Conservation (phyloP, 2,888 invertebrate species). For the Sicus ferrugineus region DNA sequence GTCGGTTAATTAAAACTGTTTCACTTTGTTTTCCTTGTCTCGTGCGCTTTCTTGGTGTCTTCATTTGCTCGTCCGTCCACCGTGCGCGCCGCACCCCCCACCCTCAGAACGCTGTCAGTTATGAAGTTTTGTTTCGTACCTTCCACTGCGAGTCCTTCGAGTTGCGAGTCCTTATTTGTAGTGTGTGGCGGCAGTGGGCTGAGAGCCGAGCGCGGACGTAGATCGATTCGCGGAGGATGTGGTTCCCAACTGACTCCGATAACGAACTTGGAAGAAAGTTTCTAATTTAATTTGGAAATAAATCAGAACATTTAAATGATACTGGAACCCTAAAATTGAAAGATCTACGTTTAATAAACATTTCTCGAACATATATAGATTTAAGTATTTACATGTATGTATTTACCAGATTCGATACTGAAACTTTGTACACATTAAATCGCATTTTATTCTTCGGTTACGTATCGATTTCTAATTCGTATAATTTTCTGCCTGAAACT, state of each 20-base stretch:
- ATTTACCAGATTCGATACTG: no score
- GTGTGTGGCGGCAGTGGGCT: constrained; percentile 14
- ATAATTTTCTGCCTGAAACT: no score
- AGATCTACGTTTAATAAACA: no score
- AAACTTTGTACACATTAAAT: no score
- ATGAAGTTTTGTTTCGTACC: constrained; percentile 46
- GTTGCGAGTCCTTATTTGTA: constrained; percentile 28
- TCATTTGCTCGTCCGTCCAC: constrained; percentile 39
- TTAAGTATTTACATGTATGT: no score
- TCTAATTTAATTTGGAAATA: background rate
- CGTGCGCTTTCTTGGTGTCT: constrained; percentile 25
- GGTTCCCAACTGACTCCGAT: constrained; percentile 16
- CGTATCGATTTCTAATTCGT: no score
- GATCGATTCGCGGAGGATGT: background rate
- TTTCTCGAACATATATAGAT: no score
- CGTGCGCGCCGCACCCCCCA: background rate
- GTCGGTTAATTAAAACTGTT: constrained; percentile 61
- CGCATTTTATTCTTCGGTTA: no score
- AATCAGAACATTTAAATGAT: no score
- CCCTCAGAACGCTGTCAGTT: constrained; percentile 39
- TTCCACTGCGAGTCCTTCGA: constrained; percentile 23
- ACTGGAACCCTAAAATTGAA: no score
- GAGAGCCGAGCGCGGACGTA: background rate
- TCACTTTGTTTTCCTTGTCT: constrained; percentile 45
- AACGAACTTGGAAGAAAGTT: background rate